Evolutionary conservation across 2,797 vertebrate species (phyloP).

Genomic region (Kryptopterus vitreolus): DNA sequence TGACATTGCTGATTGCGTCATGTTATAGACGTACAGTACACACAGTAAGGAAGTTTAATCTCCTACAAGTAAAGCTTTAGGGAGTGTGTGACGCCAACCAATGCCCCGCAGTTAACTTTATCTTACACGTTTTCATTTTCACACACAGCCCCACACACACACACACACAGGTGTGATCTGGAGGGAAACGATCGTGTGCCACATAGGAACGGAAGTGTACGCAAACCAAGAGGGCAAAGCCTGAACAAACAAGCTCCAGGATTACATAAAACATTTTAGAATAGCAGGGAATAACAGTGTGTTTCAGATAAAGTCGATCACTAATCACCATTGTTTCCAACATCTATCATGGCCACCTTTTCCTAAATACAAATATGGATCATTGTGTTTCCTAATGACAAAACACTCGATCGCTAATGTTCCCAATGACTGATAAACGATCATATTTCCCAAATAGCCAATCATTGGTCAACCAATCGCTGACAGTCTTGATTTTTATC

Average conservation of each 20-base stretch:
- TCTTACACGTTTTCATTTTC: slow-evolving; percentile 25
- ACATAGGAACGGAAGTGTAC: slow-evolving; percentile 54
- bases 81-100: slow-evolving; percentile 39
- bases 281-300: background rate
- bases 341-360: too few relatives aligned
- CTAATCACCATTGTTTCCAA: background rate
- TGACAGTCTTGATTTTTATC: too few relatives aligned
- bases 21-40: slow-evolving; percentile 39
- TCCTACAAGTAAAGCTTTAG: slow-evolving; percentile 30
- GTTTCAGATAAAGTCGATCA: too few relatives aligned
- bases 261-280: background rate
- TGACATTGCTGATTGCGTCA: slow-evolving; percentile 16
- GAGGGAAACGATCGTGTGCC: slow-evolving; percentile 42
- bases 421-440: background rate
- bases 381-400: background rate
- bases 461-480: background rate
- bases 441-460: background rate
- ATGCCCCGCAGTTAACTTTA: slow-evolving; percentile 47
- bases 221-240: slow-evolving; percentile 45
- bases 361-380: background rate
- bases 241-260: slow-evolving; percentile 42
- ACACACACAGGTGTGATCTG: slow-evolving; percentile 47
- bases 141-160: slow-evolving; percentile 29
- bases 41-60: slow-evolving; percentile 45
- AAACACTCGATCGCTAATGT: background rate